These are phyloP conservation scores for Chloroclysta siterata DNA, from an alignment of 2,888 invertebrate species.

Conservation along the genomic window DNA sequence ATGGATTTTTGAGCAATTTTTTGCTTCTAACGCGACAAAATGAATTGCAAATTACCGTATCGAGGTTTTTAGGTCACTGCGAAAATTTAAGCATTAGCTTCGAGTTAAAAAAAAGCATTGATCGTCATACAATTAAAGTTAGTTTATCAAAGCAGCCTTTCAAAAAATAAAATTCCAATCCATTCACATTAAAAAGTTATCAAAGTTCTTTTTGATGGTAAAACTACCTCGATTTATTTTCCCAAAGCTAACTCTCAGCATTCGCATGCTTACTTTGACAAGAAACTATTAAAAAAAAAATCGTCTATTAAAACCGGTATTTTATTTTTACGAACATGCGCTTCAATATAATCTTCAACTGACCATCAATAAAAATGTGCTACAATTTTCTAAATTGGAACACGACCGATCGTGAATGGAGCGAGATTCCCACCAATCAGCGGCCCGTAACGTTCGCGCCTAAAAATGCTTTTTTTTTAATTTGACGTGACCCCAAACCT, in stretches of 20 bases:
- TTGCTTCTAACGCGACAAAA: neutral
- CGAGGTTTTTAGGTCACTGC: conserved; percentile 28
- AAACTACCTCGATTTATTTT: too few relatives aligned
- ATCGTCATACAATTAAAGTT: neutral
- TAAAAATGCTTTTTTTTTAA: conserved; percentile 49
- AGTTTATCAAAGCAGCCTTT: too few relatives aligned
- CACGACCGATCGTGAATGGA: conserved; percentile 43
- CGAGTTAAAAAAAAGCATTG: neutral
- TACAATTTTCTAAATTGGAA: conserved; percentile 45
- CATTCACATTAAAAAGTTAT: too few relatives aligned
- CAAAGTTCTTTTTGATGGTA: too few relatives aligned
- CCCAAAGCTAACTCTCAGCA: neutral
- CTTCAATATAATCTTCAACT: conserved; percentile 22
- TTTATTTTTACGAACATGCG: conserved; percentile 7
- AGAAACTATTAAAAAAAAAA: conserved; percentile 6
- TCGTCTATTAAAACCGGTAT: neutral
- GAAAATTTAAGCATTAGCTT: conserved; percentile 21
- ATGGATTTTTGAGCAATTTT: neutral
- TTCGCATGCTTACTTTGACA: neutral
- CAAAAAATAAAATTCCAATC: too few relatives aligned
- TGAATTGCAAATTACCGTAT: conserved; percentile 19
- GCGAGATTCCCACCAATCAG: conserved; percentile 60
- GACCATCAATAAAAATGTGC: conserved; percentile 37
- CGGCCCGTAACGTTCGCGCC: conserved; percentile 60
- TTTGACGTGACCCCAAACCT: conserved; percentile 59